phyloP scores from a whole-genome alignment of 2,888 invertebrate species.

The Abrostola tripartita region DNA sequence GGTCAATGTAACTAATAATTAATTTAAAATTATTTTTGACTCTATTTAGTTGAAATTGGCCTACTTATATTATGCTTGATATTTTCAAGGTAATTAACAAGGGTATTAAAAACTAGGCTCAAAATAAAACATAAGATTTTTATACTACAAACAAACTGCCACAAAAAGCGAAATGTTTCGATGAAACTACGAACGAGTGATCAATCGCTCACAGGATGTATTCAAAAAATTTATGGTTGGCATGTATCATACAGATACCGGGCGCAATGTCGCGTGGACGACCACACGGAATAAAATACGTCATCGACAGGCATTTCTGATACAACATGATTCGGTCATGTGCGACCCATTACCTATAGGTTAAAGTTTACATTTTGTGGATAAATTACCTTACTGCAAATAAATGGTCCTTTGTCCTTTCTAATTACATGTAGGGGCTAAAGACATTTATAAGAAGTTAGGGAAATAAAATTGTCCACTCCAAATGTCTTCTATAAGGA shows the following conservation, averaged over 20 bases:
- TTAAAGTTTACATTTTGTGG: conserved; percentile 25
- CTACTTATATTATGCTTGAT: no score
- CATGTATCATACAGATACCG: conserved; percentile 70
- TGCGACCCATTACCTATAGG: conserved; percentile 46
- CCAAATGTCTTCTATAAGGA: no score
- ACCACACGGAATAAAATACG: conserved; percentile 67
- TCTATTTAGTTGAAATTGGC: no score
- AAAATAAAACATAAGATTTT: no score
- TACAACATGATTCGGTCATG: conserved; percentile 55
- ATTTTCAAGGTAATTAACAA: no score
- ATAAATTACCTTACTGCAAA: conserved; percentile 4
- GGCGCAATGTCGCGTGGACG: conserved; percentile 48
- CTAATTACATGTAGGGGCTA: no score
- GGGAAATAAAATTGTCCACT: no score
- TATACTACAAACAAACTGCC: no score
- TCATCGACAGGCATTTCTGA: conserved; percentile 60
- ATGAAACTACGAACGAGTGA: conserved; percentile 38
- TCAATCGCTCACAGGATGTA: conserved; percentile 63
- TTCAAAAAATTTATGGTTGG: conserved; percentile 70
- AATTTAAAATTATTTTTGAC: no score
- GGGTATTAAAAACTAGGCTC: no score
- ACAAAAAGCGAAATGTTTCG: conserved; percentile 20
- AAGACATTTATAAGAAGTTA: no score
- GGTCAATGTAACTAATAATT: no score
- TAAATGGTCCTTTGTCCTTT: background rate